Evolutionary conservation across 1,140 invertebrate genomes (phyloP).

Genomic region (Himalopsyche phryganea): DNA sequence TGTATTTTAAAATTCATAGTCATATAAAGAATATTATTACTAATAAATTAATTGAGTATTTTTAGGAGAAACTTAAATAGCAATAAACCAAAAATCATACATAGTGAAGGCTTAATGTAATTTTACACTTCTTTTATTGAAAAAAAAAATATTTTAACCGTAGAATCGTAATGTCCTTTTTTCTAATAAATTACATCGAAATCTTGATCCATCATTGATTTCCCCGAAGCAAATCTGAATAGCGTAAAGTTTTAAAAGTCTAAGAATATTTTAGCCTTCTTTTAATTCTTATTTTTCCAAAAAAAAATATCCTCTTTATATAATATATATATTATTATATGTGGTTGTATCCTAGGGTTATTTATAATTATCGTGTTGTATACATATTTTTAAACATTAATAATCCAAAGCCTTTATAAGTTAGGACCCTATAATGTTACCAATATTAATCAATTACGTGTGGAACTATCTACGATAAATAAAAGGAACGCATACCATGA

Average conservation of each 20-base stretch:
- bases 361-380: conserved; percentile 11
- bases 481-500: no score
- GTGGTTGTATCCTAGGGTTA: conserved; percentile 33
- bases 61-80: conserved; percentile 25
- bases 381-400: conserved; percentile 28
- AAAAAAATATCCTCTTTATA: background rate
- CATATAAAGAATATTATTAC: no score
- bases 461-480: conserved; percentile 12
- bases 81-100: conserved; percentile 34
- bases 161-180: no score
- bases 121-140: no score
- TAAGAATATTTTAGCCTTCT: no score
- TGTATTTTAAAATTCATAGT: conserved; percentile 17
- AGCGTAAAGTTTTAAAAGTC: no score
- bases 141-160: no score
- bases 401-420: conserved; percentile 35
- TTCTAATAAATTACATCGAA: no score
- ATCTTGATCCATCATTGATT: no score
- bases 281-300: no score
- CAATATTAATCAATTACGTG: conserved; percentile 19
- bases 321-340: conserved; percentile 25
- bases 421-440: conserved; percentile 31
- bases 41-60: conserved; percentile 5
- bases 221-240: no score
- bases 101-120: no score